Evolutionary conservation across 2,113 vertebrate genomes (phyloP).

Genomic region (Oxyruncus cristatus): DNA sequence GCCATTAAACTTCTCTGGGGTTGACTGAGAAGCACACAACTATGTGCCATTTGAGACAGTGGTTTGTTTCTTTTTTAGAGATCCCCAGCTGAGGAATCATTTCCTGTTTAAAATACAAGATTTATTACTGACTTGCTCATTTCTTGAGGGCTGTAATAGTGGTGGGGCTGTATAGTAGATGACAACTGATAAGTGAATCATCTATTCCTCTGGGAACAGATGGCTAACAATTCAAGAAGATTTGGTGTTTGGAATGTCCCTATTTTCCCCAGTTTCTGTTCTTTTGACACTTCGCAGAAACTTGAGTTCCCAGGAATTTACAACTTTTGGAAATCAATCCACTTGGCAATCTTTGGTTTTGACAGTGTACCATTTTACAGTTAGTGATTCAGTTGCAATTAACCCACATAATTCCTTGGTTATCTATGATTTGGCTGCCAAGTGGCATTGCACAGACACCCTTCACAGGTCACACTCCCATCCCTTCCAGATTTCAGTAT

Average conservation of each 20-base stretch:
- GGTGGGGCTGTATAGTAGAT: background rate
- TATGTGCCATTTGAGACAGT: background rate
- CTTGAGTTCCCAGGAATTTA: background rate
- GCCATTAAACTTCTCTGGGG: background rate
- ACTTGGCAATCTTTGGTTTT: background rate
- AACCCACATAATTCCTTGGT: accelerated
- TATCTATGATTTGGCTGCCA: background rate
- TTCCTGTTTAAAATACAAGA: conserved; percentile 31
- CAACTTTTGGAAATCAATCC: background rate
- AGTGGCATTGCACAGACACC: background rate
- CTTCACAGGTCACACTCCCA: background rate
- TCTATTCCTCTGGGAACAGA: background rate
- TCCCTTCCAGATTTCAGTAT: background rate
- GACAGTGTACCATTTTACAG: accelerated
- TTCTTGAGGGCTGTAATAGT: background rate
- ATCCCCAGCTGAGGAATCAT: background rate
- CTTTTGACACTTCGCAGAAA: background rate
- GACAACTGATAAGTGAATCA: background rate
- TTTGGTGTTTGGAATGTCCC: background rate
- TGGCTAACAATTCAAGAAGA: background rate
- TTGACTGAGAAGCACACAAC: background rate
- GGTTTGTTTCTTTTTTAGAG: background rate
- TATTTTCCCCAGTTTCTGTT: background rate
- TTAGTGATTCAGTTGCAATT: background rate
- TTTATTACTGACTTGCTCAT: conserved; percentile 4